Conservation (phyloP, 1,140 invertebrate species). For the Ceratina australensis region DNA sequence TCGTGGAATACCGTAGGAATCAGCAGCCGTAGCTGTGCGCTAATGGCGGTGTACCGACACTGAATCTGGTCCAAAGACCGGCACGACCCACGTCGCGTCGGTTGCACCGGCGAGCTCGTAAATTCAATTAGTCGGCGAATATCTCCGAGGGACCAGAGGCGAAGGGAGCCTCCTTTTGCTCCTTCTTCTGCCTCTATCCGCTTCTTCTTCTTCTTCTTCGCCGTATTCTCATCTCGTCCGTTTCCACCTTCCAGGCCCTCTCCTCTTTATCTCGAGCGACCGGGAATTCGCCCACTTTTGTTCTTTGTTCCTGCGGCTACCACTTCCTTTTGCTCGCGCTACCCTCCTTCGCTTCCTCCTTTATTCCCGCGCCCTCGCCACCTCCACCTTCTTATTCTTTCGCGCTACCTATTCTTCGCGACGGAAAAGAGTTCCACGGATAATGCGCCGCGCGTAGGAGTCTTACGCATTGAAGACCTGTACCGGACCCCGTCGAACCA, state of each 20-base stretch:
- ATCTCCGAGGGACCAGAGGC: constrained; percentile 65
- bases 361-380: constrained; percentile 55
- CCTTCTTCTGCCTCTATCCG: constrained; percentile 57
- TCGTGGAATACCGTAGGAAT: constrained; percentile 49
- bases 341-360: constrained; percentile 53
- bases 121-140: constrained; percentile 75
- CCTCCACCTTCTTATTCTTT: constrained; percentile 60
- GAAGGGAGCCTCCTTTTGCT: constrained; percentile 54
- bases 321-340: constrained; percentile 61
- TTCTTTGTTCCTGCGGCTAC: constrained; percentile 58
- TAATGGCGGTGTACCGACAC: constrained; percentile 72
- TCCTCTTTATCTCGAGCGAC: constrained; percentile 59
- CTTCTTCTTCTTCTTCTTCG: constrained; percentile 39
- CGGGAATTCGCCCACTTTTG: constrained; percentile 66
- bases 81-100: constrained; percentile 57
- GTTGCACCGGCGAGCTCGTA: constrained; percentile 66
- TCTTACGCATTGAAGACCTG: constrained; percentile 21
- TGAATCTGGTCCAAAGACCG: constrained; percentile 73
- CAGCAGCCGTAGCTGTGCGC: constrained; percentile 61
- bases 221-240: constrained; percentile 27
- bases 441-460: constrained; percentile 36
- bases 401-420: constrained; percentile 52
- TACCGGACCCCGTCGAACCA: background rate
- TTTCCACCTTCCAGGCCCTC: constrained; percentile 21
- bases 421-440: constrained; percentile 36